A percentile compares a stretch with the other conserved stretches of the same genome.
Conservation (phyloP, 2,888 invertebrate genomes). For the Drosophila percnosoma region DNA sequence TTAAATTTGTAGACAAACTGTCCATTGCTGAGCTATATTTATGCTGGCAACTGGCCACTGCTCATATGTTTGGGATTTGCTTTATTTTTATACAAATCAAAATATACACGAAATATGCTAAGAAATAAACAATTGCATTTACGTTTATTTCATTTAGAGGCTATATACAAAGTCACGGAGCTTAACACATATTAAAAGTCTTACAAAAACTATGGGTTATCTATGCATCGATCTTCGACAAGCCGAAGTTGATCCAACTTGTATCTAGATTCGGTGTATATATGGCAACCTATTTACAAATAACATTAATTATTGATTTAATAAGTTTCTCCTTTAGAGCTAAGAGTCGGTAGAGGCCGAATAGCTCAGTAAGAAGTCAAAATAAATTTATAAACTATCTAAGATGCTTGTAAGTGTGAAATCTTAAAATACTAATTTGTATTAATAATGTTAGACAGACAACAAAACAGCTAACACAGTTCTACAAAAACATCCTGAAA, state of each 20-base stretch:
- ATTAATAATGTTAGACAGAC: background rate
- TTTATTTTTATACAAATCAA: slow-evolving; percentile 3
- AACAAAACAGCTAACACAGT: background rate
- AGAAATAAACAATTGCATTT: slow-evolving; percentile 2
- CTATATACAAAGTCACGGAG: slow-evolving; percentile 56
- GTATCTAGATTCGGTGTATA: background rate
- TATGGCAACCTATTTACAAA: slow-evolving; percentile 2
- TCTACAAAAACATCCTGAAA: background rate
- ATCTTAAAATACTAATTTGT: background rate
- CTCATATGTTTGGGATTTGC: background rate
- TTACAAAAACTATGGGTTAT: slow-evolving; percentile 44
- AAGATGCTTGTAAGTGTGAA: background rate
- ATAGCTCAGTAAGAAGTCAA: background rate
- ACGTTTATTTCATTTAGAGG: slow-evolving; percentile 1
- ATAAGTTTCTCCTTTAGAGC: background rate
- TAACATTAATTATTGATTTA: background rate
- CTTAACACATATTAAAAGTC: slow-evolving; percentile 42
- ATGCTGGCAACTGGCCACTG: background rate
- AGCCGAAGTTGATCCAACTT: background rate
- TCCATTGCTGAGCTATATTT: background rate
- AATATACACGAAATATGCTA: slow-evolving; percentile 23
- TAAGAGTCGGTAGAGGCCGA: too few species aligned
- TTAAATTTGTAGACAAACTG: too few species aligned
- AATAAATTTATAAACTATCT: background rate
- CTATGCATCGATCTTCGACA: background rate